Evolutionary conservation across 2,113 vertebrate genomes (phyloP).

Genomic region (Odontophorus gujanensis): DNA sequence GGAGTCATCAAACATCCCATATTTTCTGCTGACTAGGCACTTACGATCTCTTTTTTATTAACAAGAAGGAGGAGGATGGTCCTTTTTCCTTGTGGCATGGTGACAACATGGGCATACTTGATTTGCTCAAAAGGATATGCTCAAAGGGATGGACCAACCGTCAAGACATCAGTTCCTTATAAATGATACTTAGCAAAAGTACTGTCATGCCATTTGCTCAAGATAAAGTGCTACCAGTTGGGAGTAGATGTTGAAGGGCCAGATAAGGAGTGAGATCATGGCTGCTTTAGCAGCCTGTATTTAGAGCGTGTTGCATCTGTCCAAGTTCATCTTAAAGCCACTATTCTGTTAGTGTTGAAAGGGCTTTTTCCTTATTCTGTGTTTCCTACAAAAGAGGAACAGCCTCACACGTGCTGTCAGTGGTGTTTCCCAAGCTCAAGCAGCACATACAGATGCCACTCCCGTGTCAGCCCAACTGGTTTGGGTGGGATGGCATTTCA

Average conservation of each 20-base stretch:
- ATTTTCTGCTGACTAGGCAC: neutral
- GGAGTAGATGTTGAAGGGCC: neutral
- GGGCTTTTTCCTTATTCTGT: neutral
- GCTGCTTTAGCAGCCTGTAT: neutral
- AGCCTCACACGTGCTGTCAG: neutral
- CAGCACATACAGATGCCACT: neutral
- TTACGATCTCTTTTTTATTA: neutral
- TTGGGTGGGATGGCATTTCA: neutral
- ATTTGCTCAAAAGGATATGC: neutral
- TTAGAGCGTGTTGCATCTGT: neutral
- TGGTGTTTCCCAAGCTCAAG: neutral
- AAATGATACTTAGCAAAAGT: neutral
- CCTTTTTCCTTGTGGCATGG: neutral
- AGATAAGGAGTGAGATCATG: slow-evolving; percentile 1
- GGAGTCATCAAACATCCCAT: neutral
- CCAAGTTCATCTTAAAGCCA: neutral
- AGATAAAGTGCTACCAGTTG: slow-evolving; percentile 21
- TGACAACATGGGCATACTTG: neutral
- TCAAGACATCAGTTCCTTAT: neutral
- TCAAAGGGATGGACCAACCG: neutral
- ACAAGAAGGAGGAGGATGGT: neutral
- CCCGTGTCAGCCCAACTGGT: rapidly evolving
- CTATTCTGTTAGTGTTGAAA: neutral
- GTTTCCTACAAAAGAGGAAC: neutral
- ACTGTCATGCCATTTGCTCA: slow-evolving; percentile 10